These are phyloP conservation scores for Paramacrobiotus metropolitanus DNA, from an alignment of 1,140 invertebrate species.

Conservation along the genomic window DNA sequence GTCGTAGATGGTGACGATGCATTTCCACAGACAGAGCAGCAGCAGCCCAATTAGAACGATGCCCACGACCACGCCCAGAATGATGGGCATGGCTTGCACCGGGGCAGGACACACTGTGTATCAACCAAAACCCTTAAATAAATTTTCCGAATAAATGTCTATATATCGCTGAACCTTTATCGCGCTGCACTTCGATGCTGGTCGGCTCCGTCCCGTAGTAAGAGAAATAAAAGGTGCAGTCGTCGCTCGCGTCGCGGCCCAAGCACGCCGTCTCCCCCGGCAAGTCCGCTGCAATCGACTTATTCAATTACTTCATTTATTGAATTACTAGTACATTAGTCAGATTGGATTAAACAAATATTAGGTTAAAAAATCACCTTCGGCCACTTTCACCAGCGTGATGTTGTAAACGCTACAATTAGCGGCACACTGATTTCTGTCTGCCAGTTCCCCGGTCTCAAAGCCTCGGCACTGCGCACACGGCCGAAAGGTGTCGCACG, in stretches of 20 bases:
- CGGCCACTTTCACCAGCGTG: background rate
- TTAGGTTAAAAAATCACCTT: background rate
- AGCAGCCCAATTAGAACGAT: conserved; percentile 65
- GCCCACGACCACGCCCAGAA: conserved; percentile 81
- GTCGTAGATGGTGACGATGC: conserved; percentile 83
- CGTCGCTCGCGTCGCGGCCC: background rate
- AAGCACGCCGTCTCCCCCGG: background rate
- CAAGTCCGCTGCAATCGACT: background rate
- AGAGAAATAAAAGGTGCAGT: background rate
- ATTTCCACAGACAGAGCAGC: conserved; percentile 78
- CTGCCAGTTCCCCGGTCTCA: conserved; percentile 41
- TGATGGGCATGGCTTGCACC: conserved; percentile 37
- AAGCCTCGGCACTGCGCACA: conserved; percentile 86
- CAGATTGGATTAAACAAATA: too few relatives aligned
- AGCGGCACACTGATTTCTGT: background rate
- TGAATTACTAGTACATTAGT: too few relatives aligned
- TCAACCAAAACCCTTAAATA: background rate
- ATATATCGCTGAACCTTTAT: background rate
- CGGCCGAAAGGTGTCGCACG: conserved; percentile 60
- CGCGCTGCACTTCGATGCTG: background rate
- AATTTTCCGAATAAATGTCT: background rate
- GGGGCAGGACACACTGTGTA: conserved; percentile 19
- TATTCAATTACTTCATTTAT: too few relatives aligned
- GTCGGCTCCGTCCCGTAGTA: background rate
- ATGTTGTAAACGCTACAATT: background rate